These are phyloP conservation scores for Drosophila lacertosa DNA, from an alignment of 1,140 invertebrate genomes.

Conservation along the genomic window DNA sequence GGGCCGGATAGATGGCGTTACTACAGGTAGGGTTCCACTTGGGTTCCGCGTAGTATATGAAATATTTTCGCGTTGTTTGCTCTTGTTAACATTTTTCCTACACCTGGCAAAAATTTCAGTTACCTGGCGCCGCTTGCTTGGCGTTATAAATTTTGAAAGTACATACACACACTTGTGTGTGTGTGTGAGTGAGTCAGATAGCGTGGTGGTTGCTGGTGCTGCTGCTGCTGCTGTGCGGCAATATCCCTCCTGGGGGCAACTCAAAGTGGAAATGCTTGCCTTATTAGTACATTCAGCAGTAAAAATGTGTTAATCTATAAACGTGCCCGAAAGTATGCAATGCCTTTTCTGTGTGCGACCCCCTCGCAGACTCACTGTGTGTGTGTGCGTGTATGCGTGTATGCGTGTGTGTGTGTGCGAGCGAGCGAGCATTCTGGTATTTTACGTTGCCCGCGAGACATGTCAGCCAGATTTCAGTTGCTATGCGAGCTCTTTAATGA, in stretches of 20 bases:
- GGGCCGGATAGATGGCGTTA: background rate
- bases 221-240: conserved; percentile 32
- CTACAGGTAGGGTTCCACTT: background rate
- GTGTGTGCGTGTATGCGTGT: background rate
- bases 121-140: conserved; percentile 15
- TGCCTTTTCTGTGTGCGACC: conserved; percentile 24
- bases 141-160: conserved; percentile 76
- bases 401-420: conserved; percentile 29
- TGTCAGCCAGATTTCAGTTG: conserved; percentile 68
- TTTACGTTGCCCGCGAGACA: conserved; percentile 73
- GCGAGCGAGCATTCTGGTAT: conserved; percentile 57
- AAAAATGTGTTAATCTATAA: conserved; percentile 83
- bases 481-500: conserved; percentile 73
- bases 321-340: conserved; percentile 61
- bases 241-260: conserved; percentile 67
- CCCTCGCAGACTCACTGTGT: background rate
- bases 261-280: conserved; percentile 81
- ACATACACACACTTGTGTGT: conserved; percentile 53
- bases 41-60: conserved; percentile 47
- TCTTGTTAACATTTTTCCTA: conserved; percentile 68
- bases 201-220: conserved; percentile 30
- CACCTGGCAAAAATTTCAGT: conserved; percentile 45
- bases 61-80: conserved; percentile 71
- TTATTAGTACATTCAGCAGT: conserved; percentile 82
- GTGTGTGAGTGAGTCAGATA: conserved; percentile 52